Evolutionary conservation across 2,888 invertebrate species (phyloP).

Genomic region (Leptopterna dolabrata): DNA sequence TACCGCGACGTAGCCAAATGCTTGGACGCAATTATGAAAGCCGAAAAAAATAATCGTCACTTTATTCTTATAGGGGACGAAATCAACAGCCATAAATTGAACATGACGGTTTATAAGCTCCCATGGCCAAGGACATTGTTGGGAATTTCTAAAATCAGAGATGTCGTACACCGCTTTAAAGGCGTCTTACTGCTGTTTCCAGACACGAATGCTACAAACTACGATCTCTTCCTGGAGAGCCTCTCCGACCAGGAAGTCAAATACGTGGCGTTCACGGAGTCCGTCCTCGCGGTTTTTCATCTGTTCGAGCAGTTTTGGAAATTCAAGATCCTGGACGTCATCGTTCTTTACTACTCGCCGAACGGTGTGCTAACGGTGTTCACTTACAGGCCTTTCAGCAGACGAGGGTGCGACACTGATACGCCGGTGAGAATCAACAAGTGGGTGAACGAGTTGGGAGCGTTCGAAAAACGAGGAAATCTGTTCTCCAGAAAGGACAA

Average conservation of each 20-base stretch:
- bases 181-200: constrained; percentile 54
- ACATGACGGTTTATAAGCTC: constrained; percentile 13
- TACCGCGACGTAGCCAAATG: background rate
- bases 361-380: constrained; percentile 59
- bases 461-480: constrained; percentile 54
- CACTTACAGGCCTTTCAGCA: constrained; percentile 62
- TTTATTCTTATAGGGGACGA: constrained; percentile 35
- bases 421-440: constrained; percentile 60
- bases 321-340: constrained; percentile 63
- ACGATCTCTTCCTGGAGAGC: constrained; percentile 44
- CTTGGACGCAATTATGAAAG: background rate
- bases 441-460: constrained; percentile 53
- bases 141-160: background rate
- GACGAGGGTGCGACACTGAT: constrained; percentile 61
- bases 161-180: background rate
- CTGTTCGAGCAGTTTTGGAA: constrained; percentile 63
- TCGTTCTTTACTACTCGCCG: constrained; percentile 60
- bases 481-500: constrained; percentile 58
- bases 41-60: background rate
- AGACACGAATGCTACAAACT: constrained; percentile 44
- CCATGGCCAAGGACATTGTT: constrained; percentile 38
- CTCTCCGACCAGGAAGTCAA: constrained; percentile 14
- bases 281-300: constrained; percentile 25
- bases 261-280: constrained; percentile 53
- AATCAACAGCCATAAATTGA: constrained; percentile 19